Conservation (phyloP, 2,113 vertebrate genomes). For the Gallinago paraguaiae region DNA sequence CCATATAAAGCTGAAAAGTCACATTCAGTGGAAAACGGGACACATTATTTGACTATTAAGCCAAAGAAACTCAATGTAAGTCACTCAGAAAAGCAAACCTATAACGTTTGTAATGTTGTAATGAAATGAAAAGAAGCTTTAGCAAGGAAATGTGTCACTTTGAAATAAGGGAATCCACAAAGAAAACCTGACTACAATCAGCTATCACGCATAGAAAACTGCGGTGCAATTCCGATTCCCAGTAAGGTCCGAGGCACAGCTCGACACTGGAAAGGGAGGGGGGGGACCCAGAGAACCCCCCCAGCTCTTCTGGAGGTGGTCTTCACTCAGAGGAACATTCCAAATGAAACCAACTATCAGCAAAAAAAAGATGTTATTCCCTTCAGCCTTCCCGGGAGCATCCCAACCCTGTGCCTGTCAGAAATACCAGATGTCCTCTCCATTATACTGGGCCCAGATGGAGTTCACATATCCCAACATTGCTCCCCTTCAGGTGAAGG, state of each 20-base stretch:
- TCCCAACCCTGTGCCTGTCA: not conserved
- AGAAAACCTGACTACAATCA: not conserved
- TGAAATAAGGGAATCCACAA: not conserved
- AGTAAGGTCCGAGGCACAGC: not conserved
- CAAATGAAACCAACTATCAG: not conserved
- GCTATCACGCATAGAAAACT: not conserved
- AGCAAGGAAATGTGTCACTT: not conserved
- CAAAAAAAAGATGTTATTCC: not conserved
- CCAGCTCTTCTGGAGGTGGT: not conserved
- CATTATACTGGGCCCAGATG: not conserved
- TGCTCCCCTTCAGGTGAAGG: not conserved
- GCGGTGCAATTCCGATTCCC: not conserved
- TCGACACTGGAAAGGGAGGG: not conserved
- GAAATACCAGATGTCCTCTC: not conserved
- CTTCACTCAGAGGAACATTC: not conserved
- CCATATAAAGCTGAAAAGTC: not conserved
- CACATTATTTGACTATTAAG: not conserved
- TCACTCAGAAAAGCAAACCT: not conserved
- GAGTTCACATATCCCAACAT: not conserved
- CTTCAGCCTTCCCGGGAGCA: not conserved
- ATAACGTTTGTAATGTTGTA: not conserved
- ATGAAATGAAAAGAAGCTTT: not conserved
- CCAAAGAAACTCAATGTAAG: not conserved
- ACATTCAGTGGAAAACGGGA: not conserved
- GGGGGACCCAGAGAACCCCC: not conserved